Conservation (phyloP, 2,113 vertebrate genomes). For the Pitta sordida region DNA sequence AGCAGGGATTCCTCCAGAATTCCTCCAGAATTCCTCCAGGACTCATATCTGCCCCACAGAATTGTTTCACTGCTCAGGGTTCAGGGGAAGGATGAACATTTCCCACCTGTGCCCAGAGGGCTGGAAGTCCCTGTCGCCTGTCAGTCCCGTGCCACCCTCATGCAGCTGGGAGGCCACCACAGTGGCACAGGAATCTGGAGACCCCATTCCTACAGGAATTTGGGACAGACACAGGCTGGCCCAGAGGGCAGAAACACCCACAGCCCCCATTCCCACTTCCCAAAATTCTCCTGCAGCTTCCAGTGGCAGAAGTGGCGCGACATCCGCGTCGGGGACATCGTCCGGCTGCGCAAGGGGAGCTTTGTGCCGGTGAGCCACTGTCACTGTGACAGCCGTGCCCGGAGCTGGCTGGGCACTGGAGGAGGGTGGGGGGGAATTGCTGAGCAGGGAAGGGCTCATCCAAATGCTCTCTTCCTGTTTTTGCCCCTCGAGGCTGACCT, state of each 20-base stretch:
- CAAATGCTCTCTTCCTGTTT: background rate
- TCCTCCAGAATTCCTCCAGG: background rate
- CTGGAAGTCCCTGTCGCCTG: background rate
- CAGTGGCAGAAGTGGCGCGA: conserved; percentile 76
- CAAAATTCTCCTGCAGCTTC: conserved; percentile 71
- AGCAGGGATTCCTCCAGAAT: background rate
- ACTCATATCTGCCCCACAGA: accelerated
- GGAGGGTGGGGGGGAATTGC: accelerated
- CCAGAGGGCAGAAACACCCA: background rate
- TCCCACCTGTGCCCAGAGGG: background rate
- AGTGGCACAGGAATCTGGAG: background rate
- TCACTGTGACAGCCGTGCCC: no score
- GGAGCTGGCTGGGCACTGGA: accelerated
- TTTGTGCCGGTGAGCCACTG: conserved; percentile 89
- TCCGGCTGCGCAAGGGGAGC: conserved; percentile 83
- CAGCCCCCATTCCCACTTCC: accelerated
- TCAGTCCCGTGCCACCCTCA: background rate
- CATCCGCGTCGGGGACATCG: conserved; percentile 83
- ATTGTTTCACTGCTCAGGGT: background rate
- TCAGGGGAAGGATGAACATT: background rate
- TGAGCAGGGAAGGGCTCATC: background rate
- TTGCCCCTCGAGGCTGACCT: conserved; percentile 76
- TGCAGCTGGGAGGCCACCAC: background rate
- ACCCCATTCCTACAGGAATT: background rate
- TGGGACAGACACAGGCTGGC: background rate